Base-by-base conservation (phyloP, 2,888 invertebrate species). In the Ormyrus labotus region DNA sequence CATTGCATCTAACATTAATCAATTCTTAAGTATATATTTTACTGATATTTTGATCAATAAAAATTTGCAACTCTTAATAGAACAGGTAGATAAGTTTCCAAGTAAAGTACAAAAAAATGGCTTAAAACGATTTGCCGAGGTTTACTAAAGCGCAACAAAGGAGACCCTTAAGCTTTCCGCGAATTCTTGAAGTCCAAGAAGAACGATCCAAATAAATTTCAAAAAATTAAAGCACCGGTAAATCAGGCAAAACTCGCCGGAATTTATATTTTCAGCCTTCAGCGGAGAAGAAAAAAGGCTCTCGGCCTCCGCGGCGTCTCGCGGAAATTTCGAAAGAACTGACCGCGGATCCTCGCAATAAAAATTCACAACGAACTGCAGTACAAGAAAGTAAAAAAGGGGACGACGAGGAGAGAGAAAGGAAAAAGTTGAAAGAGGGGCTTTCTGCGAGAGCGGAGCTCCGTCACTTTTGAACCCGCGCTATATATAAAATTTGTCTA, bases 401-500 rank as follows among this genome's bases (percentile, higher is more conserved):
- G 63, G 55, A 72, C 67, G 76, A 77, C 58, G 13, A 9, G 73
- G 48, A 45, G 57, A n/a, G 45, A 64, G 73, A 67, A 78, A 78
- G 72, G 67, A 85, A 87, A 78, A 85, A 87, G 84, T 85, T 80
- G 70, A 70, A 57, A 63, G 75, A 65, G 70, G 34, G 50, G 13
- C 65, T 85, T 84, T 81, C 71, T 19, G 72, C 60, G 13, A 34
- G 34, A 34, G 34, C 11, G 19, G 7, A 63, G 6, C 65, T 45
- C 84, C 78, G 77, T 70, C 78, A 85, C 72, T 73, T 68, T 73
- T 61, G 57, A 71, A 76, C 67, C 71, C 57, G 53, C 61, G 74
- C 74, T 87, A 88, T 88, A 88, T 87, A 88, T 88, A 88, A 88
- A 88, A 88, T 88, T 88, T 88, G 88, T 88, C 88, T 88, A 88